Conservation (phyloP, 1,140 invertebrate species). For the Drosophila murphyi region DNA sequence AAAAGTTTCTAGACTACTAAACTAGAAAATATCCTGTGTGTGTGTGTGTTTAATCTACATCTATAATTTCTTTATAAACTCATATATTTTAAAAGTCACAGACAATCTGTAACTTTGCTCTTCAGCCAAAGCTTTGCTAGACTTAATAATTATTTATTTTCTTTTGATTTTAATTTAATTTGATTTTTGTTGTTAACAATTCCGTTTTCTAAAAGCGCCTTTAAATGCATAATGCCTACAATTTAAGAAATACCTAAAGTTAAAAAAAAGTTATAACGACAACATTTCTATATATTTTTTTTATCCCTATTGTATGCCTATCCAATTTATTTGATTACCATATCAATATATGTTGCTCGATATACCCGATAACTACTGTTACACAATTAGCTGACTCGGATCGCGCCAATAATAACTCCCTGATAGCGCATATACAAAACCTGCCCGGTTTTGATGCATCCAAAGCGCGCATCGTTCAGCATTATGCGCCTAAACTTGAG, state of each 20-base stretch:
- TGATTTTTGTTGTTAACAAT: background rate
- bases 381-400: slow-evolving; percentile 83
- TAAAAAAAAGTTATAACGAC: slow-evolving; percentile 63
- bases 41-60: background rate
- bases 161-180: slow-evolving; percentile 25
- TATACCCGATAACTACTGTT: slow-evolving; percentile 26
- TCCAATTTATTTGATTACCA: slow-evolving; percentile 66
- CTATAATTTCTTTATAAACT: background rate
- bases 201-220: slow-evolving; percentile 23
- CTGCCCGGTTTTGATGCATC: slow-evolving; percentile 87
- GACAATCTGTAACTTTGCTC: background rate
- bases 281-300: slow-evolving; percentile 74
- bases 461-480: slow-evolving; percentile 88
- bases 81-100: background rate
- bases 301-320: slow-evolving; percentile 74
- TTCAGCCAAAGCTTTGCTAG: slow-evolving; percentile 50
- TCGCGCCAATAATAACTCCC: slow-evolving; percentile 87
- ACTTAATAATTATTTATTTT: slow-evolving; percentile 47
- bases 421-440: slow-evolving; percentile 88
- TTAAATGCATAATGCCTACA: slow-evolving; percentile 44
- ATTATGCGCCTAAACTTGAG: slow-evolving; percentile 86
- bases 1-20: background rate
- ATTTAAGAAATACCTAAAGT: slow-evolving; percentile 9
- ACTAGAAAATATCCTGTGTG: background rate
- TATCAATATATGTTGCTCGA: slow-evolving; percentile 45